Evolutionary conservation across 1,140 invertebrate species (phyloP).

Genomic region (Leptinotarsa undecemlineata): DNA sequence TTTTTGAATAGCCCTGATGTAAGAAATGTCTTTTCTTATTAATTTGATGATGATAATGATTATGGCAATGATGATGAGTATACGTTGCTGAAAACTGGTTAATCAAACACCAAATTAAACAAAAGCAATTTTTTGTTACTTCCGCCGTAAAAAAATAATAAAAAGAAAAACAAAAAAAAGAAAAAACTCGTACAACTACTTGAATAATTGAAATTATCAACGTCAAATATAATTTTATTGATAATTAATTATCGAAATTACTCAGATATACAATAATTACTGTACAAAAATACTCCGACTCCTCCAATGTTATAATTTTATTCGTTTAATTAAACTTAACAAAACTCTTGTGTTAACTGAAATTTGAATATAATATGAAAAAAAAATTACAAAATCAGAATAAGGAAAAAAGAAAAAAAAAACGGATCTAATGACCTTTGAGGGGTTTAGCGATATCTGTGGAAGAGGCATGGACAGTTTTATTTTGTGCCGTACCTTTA

Average conservation of each 20-base stretch:
- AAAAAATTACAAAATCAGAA: conserved; percentile 1
- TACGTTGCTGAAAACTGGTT: background rate
- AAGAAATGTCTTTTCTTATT: too few relatives aligned
- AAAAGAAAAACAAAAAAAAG: background rate
- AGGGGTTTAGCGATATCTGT: conserved; percentile 35
- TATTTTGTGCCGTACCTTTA: conserved; percentile 46
- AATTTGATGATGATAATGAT: background rate
- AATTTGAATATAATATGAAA: background rate
- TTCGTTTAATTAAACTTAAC: background rate
- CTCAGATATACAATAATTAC: background rate
- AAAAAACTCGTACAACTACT: background rate
- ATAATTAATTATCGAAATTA: background rate
- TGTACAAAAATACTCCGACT: background rate
- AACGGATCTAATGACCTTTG: conserved; percentile 40
- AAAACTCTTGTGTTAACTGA: conserved; percentile 4
- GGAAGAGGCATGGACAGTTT: conserved; percentile 40
- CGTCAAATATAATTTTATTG: background rate
- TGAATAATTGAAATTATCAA: background rate
- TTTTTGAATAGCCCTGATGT: too few relatives aligned
- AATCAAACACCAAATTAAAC: background rate
- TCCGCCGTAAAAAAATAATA: background rate
- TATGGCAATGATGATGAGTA: background rate
- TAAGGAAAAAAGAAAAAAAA: conserved; percentile 48
- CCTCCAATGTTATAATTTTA: conserved; percentile 1
- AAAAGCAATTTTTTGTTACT: background rate